phyloP scores from a whole-genome alignment of 2,113 vertebrate genomes.

The Paedocypris sp. region DNA sequence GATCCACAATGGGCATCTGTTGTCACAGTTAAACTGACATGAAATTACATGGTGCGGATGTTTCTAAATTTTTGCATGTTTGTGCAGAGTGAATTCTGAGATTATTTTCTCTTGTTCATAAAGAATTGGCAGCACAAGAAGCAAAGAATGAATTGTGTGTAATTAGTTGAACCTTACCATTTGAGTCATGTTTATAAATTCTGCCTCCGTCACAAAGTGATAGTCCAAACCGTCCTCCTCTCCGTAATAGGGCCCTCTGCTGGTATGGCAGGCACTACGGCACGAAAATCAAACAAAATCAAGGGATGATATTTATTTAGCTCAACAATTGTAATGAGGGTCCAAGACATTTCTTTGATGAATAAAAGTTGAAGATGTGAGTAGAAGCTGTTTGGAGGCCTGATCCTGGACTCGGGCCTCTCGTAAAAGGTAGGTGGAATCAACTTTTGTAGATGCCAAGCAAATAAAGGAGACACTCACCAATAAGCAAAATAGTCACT shows the following conservation, averaged over 20 bases:
- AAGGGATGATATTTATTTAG: not conserved
- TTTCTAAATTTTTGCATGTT: too few relatives aligned
- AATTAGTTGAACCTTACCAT: slow-evolving; percentile 44
- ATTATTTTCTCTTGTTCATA: too few relatives aligned
- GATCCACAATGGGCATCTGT: not conserved
- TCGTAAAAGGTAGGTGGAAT: too few relatives aligned
- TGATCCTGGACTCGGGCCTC: too few relatives aligned
- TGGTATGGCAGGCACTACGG: slow-evolving; percentile 80
- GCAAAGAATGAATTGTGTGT: not conserved
- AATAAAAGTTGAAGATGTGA: too few relatives aligned
- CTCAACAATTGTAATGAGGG: too few relatives aligned
- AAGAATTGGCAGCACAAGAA: not conserved
- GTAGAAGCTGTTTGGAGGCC: too few relatives aligned
- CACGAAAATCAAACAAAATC: slow-evolving; percentile 22
- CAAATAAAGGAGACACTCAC: slow-evolving; percentile 60
- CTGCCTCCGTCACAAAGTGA: slow-evolving; percentile 74
- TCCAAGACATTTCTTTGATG: too few relatives aligned
- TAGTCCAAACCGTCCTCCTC: slow-evolving; percentile 81
- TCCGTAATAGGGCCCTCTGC: slow-evolving; percentile 71
- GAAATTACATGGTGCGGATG: too few relatives aligned
- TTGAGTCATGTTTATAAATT: slow-evolving; percentile 68
- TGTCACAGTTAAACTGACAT: not conserved
- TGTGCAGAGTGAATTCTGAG: too few relatives aligned
- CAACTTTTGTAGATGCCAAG: too few relatives aligned
- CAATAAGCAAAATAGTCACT: slow-evolving; percentile 72